Conservation (phyloP, 2,888 invertebrate genomes). For the Sphaerophoria rueppellii region DNA sequence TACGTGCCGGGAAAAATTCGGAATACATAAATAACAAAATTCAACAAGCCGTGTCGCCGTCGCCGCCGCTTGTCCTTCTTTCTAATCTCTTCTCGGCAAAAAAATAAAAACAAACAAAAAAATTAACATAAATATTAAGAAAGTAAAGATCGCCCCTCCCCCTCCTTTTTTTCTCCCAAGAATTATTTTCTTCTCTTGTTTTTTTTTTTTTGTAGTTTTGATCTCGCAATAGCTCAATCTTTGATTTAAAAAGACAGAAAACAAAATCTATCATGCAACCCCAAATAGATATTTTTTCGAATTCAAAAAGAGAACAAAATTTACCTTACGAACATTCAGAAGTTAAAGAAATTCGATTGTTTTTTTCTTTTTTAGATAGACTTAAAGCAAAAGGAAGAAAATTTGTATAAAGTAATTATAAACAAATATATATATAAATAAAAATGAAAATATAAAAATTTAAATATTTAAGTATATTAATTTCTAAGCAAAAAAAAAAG, state of each 20-base stretch:
- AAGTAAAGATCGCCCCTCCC: constrained; percentile 54
- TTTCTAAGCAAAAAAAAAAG: constrained; percentile 58
- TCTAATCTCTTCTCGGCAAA: constrained; percentile 26
- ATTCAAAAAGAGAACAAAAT: constrained; percentile 17
- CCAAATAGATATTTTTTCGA: constrained; percentile 2
- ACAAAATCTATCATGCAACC: constrained; percentile 7
- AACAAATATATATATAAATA: constrained; percentile 51
- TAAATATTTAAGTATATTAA: constrained; percentile 65
- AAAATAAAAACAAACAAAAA: constrained; percentile 38
- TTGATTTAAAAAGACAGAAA: constrained; percentile 24
- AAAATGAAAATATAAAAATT: constrained; percentile 53
- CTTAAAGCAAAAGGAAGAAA: constrained; percentile 57
- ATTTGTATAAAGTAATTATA: constrained; percentile 69
- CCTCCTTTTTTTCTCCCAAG: constrained; percentile 26
- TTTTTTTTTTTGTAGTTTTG: constrained; percentile 48
- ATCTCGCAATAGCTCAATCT: constrained; percentile 54
- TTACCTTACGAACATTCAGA: constrained; percentile 41
- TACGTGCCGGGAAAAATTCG: constrained; percentile 99
- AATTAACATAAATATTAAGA: constrained; percentile 28
- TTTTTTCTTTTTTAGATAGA: constrained; percentile 70
- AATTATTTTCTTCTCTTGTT: constrained; percentile 39
- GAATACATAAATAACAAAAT: constrained; percentile 88
- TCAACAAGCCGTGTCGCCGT: not conserved
- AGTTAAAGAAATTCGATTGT: constrained; percentile 34
- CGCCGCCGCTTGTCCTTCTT: constrained; percentile 7